Conservation (phyloP, 1,140 invertebrate genomes). For the Trichonephila clavata region DNA sequence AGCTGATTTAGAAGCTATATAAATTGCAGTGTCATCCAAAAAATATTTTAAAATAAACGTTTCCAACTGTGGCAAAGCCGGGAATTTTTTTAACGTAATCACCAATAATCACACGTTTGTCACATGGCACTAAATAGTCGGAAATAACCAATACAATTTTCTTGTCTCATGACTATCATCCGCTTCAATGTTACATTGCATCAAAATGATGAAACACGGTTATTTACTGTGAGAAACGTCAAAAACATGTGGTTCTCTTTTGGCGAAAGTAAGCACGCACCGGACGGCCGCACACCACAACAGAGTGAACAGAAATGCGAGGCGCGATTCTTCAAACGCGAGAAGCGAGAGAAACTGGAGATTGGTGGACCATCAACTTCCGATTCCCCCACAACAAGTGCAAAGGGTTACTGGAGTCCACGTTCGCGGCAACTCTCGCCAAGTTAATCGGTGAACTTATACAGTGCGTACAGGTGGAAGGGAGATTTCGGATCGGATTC, state of each 20-base stretch:
- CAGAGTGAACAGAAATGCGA: background rate
- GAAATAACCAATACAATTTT: no score
- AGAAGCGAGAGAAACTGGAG: slow-evolving; percentile 18
- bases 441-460: background rate
- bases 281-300: background rate
- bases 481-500: background rate
- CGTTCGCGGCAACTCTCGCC: background rate
- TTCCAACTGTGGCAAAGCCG: no score
- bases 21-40: no score
- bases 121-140: no score
- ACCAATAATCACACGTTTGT: no score
- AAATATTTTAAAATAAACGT: no score
- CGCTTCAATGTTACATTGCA: background rate
- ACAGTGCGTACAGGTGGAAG: background rate
- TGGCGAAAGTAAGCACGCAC: background rate
- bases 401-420: slow-evolving; percentile 26
- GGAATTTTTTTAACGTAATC: no score
- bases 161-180: no score
- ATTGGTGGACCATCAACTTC: slow-evolving; percentile 22
- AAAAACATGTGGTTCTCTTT: slow-evolving; percentile 25
- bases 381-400: slow-evolving; percentile 38
- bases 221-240: background rate
- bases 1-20: no score
- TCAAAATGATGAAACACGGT: background rate
- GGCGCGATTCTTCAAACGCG: background rate